Base-by-base conservation (phyloP, 2,113 vertebrate species). In the Oenanthe oenanthe region DNA sequence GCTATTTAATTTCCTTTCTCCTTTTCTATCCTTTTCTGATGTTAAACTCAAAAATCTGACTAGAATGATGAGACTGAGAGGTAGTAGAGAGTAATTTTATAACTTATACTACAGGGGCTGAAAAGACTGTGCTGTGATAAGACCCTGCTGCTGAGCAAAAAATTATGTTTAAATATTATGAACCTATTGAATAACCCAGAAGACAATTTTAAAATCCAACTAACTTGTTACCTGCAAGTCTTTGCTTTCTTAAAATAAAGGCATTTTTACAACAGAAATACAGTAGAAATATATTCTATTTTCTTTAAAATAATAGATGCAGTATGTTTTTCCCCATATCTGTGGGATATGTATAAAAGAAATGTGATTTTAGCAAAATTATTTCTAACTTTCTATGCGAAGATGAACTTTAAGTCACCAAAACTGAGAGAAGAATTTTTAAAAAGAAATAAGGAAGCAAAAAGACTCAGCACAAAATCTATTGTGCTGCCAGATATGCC, bases 381-480 rank as follows among this genome's bases (percentile, higher is more conserved):
- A 67, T 82, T 92, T 92, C 58, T 78, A 84, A 60, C 3, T 75
- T 25, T 68, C 5, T 51, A 19, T 32, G 11, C 5, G 4, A 88
- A 85, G 53, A 65, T 42, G 16, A 47, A 38, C 9, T 50, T 25
- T 21, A 88, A 90, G 62, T 79, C 34, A 85, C 38, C n/a, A 76
- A 58, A 87, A 86, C 26, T 51, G 50, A 61, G 7, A 76, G 24
- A 73, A 50, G 2, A 56, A 17, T 81, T 61, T 89, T 94, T 92
- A 32, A 12, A 79, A 92, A 36, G 31, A 89, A 93, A 71, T 26
- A 79, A 4, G 7, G 21, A 92, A 89, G 34, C 4, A 96, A 90
- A 88, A 47, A 65, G 77, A 81, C 20, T 83, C 74, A 72, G 50
- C 71, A 92, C 61, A 95, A 94, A 85, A 85, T 47, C 68, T 78